Conservation (phyloP, 2,797 vertebrate genomes). For the Sebastes goodei region DNA sequence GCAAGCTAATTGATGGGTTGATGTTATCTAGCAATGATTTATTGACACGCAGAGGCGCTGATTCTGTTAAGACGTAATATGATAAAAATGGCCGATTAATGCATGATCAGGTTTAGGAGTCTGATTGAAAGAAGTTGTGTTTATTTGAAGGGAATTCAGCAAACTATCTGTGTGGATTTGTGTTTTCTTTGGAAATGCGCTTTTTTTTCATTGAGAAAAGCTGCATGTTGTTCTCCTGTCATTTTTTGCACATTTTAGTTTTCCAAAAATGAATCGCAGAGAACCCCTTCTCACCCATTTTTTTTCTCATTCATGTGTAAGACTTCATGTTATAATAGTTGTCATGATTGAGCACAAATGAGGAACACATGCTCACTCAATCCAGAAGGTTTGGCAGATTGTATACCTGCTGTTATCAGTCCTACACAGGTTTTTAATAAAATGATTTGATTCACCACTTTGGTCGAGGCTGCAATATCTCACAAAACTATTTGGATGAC, state of each 20-base stretch:
- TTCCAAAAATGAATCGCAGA: conserved; percentile 46
- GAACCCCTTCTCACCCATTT: neutral
- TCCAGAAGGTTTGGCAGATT: conserved; percentile 26
- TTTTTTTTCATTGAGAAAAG: conserved; percentile 19
- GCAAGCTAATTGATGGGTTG: neutral
- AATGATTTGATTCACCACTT: conserved; percentile 38
- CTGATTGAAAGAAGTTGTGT: conserved; percentile 9
- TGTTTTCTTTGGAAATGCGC: conserved; percentile 21
- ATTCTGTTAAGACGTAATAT: neutral
- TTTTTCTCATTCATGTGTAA: conserved; percentile 12
- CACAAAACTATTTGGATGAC: neutral
- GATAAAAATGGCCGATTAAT: conserved; percentile 6
- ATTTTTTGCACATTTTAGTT: conserved; percentile 46
- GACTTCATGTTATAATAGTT: conserved; percentile 8
- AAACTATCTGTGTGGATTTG: conserved; percentile 14
- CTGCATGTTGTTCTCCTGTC: conserved; percentile 50
- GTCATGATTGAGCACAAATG: conserved; percentile 13
- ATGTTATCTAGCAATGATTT: conserved; percentile 6
- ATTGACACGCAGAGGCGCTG: neutral
- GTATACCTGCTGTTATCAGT: conserved; percentile 37
- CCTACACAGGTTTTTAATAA: conserved; percentile 63
- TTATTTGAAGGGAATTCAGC: conserved; percentile 22
- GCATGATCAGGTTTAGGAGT: conserved; percentile 40
- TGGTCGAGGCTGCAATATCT: neutral
- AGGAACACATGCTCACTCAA: conserved; percentile 4